A percentile compares a stretch with the other conserved stretches of the same genome.
phyloP scores from a whole-genome alignment of 2,797 vertebrate genomes.

The Pelochelys cantorii region DNA sequence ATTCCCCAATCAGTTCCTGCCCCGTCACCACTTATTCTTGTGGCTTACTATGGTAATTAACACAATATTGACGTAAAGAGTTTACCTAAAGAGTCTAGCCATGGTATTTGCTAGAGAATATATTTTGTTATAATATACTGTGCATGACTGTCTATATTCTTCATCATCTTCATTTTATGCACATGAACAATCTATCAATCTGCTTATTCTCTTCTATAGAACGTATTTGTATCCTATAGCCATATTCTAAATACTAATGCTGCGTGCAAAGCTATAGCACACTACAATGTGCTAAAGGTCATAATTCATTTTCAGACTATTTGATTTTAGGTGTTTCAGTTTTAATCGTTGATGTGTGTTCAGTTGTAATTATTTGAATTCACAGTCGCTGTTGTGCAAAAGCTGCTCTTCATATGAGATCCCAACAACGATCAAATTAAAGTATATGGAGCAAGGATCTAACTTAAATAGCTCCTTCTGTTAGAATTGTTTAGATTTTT shows the following conservation, averaged over 20 bases:
- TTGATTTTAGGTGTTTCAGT: slow-evolving; percentile 24
- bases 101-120: background rate
- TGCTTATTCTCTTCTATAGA: background rate
- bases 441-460: background rate
- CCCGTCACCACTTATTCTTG: background rate
- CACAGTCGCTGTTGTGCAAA: background rate
- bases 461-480: background rate
- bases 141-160: background rate
- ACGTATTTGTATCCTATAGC: background rate
- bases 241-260: background rate
- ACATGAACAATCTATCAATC: background rate
- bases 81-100: background rate
- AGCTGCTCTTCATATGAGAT: background rate
- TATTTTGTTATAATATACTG: background rate
- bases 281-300: background rate
- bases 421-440: slow-evolving; percentile 12
- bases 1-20: background rate
- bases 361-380: slow-evolving; percentile 1
- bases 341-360: slow-evolving; percentile 11
- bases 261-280: background rate
- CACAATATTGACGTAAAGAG: background rate
- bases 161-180: background rate
- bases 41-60: background rate
- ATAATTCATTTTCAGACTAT: slow-evolving; percentile 4
- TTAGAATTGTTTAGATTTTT: slow-evolving; percentile 13